Percentiles rank a stretch among this genome's conserved stretches.
Evolutionary conservation across 2,888 invertebrate genomes (phyloP).

Genomic region (Mystacides longicornis): DNA sequence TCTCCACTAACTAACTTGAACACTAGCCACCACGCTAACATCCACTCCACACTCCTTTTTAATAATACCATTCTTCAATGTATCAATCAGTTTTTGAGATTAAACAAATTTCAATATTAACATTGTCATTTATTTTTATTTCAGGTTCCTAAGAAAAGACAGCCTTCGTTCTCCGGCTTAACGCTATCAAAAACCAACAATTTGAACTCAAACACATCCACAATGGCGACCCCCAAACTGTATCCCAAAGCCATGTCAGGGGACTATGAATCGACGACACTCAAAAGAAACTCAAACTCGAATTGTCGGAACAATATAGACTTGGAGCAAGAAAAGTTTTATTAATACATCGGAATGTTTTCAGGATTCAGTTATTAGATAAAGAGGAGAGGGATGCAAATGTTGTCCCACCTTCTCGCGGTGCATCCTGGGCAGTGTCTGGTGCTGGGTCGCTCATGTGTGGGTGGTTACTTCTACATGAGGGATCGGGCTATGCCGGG

Average conservation of each 20-base stretch:
- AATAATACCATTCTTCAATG: too few species aligned
- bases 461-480: too few species aligned
- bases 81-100: not conserved
- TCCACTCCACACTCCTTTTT: too few species aligned
- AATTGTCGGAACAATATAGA: conserved; percentile 58
- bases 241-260: conserved; percentile 64
- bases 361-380: not conserved
- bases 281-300: conserved; percentile 64
- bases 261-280: conserved; percentile 72
- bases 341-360: conserved; percentile 34
- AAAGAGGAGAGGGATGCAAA: too few species aligned
- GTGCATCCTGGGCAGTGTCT: too few species aligned
- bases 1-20: too few species aligned
- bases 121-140: conserved; percentile 20
- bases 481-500: too few species aligned
- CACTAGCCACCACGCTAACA: too few species aligned
- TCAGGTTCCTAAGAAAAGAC: conserved; percentile 55
- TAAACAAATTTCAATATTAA: not conserved
- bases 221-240: conserved; percentile 53
- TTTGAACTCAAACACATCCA: conserved; percentile 50
- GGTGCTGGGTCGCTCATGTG: too few species aligned
- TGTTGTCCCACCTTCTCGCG: too few species aligned
- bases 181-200: conserved; percentile 52
- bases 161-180: conserved; percentile 62
- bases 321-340: conserved; percentile 59